Evolutionary conservation across 1,140 invertebrate species (phyloP).

Genomic region (Cecropterus lyciades): DNA sequence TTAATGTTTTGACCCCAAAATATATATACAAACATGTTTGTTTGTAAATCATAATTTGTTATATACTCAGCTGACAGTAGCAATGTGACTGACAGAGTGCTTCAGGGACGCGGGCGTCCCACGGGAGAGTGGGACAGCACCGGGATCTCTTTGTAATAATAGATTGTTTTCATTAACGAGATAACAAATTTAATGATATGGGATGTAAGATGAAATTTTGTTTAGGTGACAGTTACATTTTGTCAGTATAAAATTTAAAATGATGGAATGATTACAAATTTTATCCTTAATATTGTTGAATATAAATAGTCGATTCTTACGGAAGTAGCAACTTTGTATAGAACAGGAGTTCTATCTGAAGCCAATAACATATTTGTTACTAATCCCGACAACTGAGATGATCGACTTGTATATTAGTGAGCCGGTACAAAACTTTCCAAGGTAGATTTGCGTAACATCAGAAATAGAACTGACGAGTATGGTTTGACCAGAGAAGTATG

Average conservation of each 20-base stretch:
- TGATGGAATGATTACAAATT: no score
- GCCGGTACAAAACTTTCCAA: no score
- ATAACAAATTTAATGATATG: constrained; percentile 23
- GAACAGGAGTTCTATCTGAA: no score
- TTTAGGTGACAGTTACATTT: neutral
- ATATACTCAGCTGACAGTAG: constrained; percentile 1
- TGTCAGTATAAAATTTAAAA: neutral
- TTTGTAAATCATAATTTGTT: constrained; percentile 6
- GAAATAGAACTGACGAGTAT: no score
- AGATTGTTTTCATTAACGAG: constrained; percentile 55
- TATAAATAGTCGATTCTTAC: no score
- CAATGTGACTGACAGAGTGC: constrained; percentile 39
- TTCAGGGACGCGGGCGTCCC: constrained; percentile 33
- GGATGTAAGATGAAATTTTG: constrained; percentile 15
- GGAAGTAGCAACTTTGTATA: no score
- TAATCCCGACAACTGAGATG: no score
- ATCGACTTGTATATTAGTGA: no score
- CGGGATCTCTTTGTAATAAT: constrained; percentile 50
- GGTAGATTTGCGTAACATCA: no score
- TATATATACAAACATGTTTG: neutral
- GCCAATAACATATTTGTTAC: no score
- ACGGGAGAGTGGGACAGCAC: constrained; percentile 34
- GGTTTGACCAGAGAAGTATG: no score
- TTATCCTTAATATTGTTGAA: no score
- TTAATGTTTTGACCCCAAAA: neutral